A percentile compares a stretch with the other conserved stretches of the same genome.
Conservation (phyloP, 2,888 invertebrate genomes). For the Mythimna loreyi region DNA sequence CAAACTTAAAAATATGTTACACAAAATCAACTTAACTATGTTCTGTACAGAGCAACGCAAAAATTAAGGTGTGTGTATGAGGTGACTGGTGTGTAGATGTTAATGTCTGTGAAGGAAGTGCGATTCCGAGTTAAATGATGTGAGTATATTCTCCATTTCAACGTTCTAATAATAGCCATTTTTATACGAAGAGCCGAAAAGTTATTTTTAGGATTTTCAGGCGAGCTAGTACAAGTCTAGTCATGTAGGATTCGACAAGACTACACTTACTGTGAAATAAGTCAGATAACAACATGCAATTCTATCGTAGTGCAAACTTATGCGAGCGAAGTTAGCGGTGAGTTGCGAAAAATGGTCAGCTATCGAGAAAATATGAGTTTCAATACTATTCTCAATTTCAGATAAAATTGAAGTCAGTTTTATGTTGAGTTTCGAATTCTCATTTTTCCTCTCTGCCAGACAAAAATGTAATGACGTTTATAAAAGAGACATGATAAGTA, state of each 20-base stretch:
- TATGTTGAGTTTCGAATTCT: background rate
- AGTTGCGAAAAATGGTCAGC: conserved; percentile 13
- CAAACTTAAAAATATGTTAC: too few relatives aligned
- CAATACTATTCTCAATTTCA: conserved; percentile 7
- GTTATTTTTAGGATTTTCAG: too few relatives aligned
- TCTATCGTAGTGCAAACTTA: conserved; percentile 21
- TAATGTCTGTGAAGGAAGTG: too few relatives aligned
- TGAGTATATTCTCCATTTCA: too few relatives aligned
- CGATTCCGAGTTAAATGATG: too few relatives aligned
- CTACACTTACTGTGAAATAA: conserved; percentile 8
- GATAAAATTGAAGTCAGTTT: background rate
- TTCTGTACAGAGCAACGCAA: too few relatives aligned
- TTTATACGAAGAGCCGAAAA: too few relatives aligned
- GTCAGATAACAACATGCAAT: conserved; percentile 52
- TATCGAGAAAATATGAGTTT: conserved; percentile 16
- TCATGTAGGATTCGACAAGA: background rate
- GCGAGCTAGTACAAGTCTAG: too few relatives aligned
- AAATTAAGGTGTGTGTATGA: too few relatives aligned
- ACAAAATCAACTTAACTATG: too few relatives aligned
- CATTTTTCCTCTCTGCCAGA: background rate
- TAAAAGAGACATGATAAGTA: background rate
- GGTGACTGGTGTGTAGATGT: too few relatives aligned
- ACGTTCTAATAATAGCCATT: too few relatives aligned
- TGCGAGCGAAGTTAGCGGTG: conserved; percentile 10
- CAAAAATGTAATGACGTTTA: background rate